These are phyloP conservation scores for Odontocerum albicorne DNA, from an alignment of 2,888 invertebrate genomes.

Conservation along the genomic window DNA sequence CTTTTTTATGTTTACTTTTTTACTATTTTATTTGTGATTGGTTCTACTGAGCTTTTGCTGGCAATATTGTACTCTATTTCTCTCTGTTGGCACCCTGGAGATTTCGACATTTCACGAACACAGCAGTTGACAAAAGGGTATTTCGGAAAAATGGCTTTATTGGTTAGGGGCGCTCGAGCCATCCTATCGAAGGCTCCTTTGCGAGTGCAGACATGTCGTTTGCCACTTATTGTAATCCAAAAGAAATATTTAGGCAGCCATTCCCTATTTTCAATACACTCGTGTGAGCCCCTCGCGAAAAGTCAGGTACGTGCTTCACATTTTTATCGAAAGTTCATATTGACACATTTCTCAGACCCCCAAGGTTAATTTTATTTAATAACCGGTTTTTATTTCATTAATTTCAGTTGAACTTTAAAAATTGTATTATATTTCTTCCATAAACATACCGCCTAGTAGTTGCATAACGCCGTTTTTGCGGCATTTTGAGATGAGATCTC, in stretches of 20 bases:
- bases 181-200: constrained; percentile 37
- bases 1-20: constrained; percentile 1
- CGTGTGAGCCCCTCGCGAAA: constrained; percentile 16
- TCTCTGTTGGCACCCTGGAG: constrained; percentile 5
- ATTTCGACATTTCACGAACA: constrained; percentile 8
- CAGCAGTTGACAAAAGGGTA: not conserved
- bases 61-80: not conserved
- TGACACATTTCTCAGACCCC: not conserved
- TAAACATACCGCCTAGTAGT: not conserved
- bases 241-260: constrained; percentile 42
- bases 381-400: too few species aligned
- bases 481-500: too few species aligned
- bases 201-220: constrained; percentile 40
- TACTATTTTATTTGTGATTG: too few species aligned
- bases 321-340: not conserved
- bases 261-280: constrained; percentile 4
- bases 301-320: constrained; percentile 27
- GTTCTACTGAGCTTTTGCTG: too few species aligned
- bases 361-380: too few species aligned
- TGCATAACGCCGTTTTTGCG: constrained; percentile 16
- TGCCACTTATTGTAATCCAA: constrained; percentile 49
- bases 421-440: too few species aligned
- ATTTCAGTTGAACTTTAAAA: too few species aligned
- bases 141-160: constrained; percentile 52
- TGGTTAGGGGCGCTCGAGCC: constrained; percentile 52